These are phyloP conservation scores for Merluccius polli DNA, from an alignment of 2,797 vertebrate genomes.

Conservation along the genomic window DNA sequence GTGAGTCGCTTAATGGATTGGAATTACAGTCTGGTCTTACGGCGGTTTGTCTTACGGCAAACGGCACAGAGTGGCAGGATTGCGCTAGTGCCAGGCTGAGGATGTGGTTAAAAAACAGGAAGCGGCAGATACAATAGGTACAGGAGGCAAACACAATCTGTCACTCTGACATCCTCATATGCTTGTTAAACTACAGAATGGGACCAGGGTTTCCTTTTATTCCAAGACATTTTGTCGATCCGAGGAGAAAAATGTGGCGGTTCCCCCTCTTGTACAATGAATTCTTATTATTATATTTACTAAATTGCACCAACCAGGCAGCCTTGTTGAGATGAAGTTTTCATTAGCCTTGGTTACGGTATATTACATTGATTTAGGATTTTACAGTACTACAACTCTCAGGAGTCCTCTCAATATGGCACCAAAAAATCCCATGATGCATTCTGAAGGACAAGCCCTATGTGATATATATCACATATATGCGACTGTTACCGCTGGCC, in stretches of 20 bases:
- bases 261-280: not conserved
- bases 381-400: too few species aligned
- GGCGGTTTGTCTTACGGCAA: not conserved
- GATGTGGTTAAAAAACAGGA: slow-evolving; percentile 68
- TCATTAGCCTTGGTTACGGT: too few species aligned
- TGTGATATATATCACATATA: not conserved
- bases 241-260: not conserved
- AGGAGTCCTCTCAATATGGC: too few species aligned
- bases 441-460: too few species aligned
- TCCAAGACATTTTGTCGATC: not conserved
- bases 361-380: too few species aligned
- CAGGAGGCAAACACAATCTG: slow-evolving; percentile 18
- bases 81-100: slow-evolving; percentile 20
- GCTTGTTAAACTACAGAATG: not conserved
- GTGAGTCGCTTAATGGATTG: not conserved
- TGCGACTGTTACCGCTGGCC: too few species aligned
- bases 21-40: not conserved
- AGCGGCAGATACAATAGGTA: slow-evolving; percentile 26
- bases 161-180: slow-evolving; percentile 5
- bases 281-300: too few species aligned
- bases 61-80: not conserved
- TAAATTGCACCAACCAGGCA: too few species aligned
- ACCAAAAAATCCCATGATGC: too few species aligned
- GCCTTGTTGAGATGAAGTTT: too few species aligned
- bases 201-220: not conserved